These are phyloP conservation scores for Drosophila bipectinata DNA, from an alignment of 1,140 invertebrate species.

Conservation along the genomic window DNA sequence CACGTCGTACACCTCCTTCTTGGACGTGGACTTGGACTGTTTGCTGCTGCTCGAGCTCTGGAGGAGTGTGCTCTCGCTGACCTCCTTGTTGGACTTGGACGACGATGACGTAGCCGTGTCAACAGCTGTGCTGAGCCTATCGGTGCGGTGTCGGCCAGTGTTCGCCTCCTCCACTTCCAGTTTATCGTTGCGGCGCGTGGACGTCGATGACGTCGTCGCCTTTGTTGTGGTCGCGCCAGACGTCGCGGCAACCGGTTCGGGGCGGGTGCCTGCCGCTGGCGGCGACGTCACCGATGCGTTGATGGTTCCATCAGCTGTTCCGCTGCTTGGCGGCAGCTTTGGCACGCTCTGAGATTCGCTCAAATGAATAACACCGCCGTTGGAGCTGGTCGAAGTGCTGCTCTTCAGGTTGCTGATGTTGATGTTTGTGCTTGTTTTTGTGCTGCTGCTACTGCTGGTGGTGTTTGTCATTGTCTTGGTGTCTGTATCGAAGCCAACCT, in stretches of 20 bases:
- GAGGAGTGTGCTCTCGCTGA: constrained; percentile 52
- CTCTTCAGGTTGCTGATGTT: constrained; percentile 33
- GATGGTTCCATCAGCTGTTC: constrained; percentile 49
- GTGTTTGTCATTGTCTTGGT: constrained; percentile 45
- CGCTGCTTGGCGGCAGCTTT: constrained; percentile 36
- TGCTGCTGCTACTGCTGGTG: constrained; percentile 13
- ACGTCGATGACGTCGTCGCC: constrained; percentile 38
- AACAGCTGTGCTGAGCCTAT: constrained; percentile 46
- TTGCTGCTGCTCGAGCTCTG: constrained; percentile 58
- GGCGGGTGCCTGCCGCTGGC: constrained; percentile 13
- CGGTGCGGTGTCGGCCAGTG: constrained; percentile 13
- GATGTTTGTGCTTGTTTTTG: constrained; percentile 26
- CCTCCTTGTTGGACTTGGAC: constrained; percentile 46
- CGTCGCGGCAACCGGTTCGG: constrained; percentile 63
- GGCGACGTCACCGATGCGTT: constrained; percentile 58
- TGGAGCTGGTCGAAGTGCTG: constrained; percentile 30
- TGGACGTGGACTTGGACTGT: constrained; percentile 50
- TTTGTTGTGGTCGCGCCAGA: constrained; percentile 64
- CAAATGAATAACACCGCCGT: constrained; percentile 24
- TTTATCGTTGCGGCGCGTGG: constrained; percentile 49
- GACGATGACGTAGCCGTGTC: constrained; percentile 39
- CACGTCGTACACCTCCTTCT: constrained; percentile 79
- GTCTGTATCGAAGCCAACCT: constrained; percentile 59
- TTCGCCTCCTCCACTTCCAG: constrained; percentile 26
- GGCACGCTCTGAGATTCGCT: constrained; percentile 77